Conservation (phyloP, 1,140 invertebrate genomes). For the Melanaphis sacchari region DNA sequence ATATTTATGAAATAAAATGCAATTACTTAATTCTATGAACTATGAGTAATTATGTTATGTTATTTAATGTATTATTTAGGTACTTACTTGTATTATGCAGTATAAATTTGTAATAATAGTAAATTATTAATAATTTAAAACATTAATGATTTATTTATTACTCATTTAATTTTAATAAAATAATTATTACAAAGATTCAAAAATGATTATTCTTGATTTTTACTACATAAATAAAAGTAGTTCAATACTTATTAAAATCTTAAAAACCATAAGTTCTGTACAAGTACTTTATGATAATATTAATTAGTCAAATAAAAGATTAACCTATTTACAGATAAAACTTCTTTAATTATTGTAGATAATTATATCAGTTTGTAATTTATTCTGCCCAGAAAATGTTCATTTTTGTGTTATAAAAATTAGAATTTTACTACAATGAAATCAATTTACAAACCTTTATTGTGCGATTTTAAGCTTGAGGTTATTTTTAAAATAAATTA, state of each 20-base stretch:
- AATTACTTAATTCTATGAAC: neutral
- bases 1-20: neutral
- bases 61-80: neutral
- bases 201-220: neutral
- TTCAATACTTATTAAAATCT: neutral
- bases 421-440: neutral
- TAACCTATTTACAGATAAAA: constrained; percentile 42
- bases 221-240: neutral
- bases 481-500: constrained; percentile 5
- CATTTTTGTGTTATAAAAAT: neutral
- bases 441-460: constrained; percentile 42
- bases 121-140: neutral
- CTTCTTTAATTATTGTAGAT: neutral
- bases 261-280: neutral
- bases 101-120: neutral
- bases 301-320: constrained; percentile 27
- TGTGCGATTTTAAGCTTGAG: constrained; percentile 42
- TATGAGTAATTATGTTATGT: neutral
- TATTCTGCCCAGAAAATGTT: neutral
- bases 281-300: neutral
- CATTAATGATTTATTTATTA: neutral
- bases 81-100: neutral
- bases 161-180: neutral
- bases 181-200: neutral
- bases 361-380: constrained; percentile 14